These are phyloP conservation scores for Charadrius vociferus DNA, from an alignment of 2,113 vertebrate genomes.

Conservation along the genomic window DNA sequence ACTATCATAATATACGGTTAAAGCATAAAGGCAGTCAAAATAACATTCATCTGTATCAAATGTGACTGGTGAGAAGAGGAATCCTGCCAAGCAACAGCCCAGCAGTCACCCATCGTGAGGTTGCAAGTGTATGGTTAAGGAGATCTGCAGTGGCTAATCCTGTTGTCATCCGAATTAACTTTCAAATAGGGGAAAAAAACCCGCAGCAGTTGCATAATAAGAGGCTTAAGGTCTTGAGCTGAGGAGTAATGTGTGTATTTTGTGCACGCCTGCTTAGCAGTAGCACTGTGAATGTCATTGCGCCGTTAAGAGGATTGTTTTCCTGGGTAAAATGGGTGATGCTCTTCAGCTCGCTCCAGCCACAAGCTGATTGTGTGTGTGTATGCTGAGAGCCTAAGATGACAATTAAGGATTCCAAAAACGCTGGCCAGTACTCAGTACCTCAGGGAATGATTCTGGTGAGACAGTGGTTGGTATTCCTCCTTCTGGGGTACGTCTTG, in stretches of 20 bases:
- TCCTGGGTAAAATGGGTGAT: not conserved
- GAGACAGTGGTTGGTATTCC: not conserved
- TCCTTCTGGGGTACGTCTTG: not conserved
- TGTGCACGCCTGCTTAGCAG: not conserved
- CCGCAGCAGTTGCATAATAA: conserved; percentile 26
- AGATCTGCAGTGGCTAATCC: conserved; percentile 69
- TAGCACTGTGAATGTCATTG: not conserved
- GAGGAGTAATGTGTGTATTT: conserved; percentile 1
- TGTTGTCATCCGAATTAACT: conserved; percentile 71
- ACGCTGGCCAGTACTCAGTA: no score
- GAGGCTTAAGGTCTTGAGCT: conserved; percentile 11
- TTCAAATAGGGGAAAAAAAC: conserved; percentile 26
- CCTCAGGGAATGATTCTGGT: not conserved
- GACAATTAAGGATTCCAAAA: not conserved
- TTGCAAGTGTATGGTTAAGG: not conserved
- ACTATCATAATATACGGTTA: not conserved
- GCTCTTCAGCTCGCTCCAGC: not conserved
- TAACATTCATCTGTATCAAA: not conserved
- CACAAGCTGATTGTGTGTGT: not conserved
- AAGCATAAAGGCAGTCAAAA: conserved; percentile 15
- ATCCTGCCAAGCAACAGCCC: conserved; percentile 40
- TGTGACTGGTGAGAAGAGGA: conserved; percentile 47
- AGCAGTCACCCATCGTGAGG: conserved; percentile 6
- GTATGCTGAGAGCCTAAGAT: not conserved
- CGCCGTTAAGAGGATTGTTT: not conserved